These are phyloP conservation scores for Phenganax stokvisi DNA, from an alignment of 92 coral and sea anemone species.

Conservation along the genomic window DNA sequence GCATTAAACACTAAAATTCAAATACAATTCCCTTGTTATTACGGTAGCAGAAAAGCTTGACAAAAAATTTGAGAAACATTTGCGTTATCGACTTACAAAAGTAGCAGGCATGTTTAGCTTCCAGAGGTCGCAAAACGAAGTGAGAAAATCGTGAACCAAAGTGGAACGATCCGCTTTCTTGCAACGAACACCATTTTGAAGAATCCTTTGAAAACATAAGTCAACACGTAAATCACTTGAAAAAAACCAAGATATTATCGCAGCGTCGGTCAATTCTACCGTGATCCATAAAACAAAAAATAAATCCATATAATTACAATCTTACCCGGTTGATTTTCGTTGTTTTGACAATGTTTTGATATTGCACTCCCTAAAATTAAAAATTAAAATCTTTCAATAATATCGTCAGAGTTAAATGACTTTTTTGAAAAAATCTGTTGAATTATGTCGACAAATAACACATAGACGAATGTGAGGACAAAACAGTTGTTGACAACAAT, in stretches of 20 bases:
- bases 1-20: slow-evolving; percentile 77
- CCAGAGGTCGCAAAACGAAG: slow-evolving; percentile 79
- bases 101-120: slow-evolving; percentile 89
- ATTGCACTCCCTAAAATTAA: slow-evolving; percentile 28
- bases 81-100: slow-evolving; percentile 62
- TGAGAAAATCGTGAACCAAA: slow-evolving; percentile 71
- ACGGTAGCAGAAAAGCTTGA: neutral
- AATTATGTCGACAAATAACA: too few species aligned
- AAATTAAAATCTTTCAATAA: too few species aligned
- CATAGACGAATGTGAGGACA: neutral
- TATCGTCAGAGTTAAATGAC: too few species aligned
- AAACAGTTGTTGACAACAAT: neutral
- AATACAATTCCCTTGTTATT: neutral
- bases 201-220: slow-evolving; percentile 9
- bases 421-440: too few species aligned
- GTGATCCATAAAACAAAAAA: neutral
- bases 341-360: slow-evolving; percentile 8
- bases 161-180: slow-evolving; percentile 73
- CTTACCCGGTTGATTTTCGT: slow-evolving; percentile 20
- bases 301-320: neutral
- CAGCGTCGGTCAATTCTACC: neutral
- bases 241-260: neutral
- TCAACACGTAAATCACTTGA: neutral
- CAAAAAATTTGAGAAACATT: neutral
- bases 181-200: slow-evolving; percentile 51